phyloP scores from a whole-genome alignment of 1,140 invertebrate genomes.

The Macrotrachela quadricornifera region DNA sequence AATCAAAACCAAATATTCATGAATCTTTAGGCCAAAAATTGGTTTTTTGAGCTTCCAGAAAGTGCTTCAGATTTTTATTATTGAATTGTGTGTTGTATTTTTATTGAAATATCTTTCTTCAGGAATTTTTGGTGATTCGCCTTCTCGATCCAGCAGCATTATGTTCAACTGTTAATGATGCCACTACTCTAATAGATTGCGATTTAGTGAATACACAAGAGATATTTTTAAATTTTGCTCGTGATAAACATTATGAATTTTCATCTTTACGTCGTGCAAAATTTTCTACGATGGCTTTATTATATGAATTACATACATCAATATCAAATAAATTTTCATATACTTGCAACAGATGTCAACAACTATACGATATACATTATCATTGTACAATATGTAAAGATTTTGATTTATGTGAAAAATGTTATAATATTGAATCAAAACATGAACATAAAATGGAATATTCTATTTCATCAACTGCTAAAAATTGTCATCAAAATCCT shows the following conservation, averaged over 20 bases:
- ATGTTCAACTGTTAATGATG: conserved; percentile 49
- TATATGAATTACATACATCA: conserved; percentile 95
- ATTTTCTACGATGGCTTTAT: conserved; percentile 84
- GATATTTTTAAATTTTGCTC: conserved; percentile 88
- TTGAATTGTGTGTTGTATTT: too few relatives aligned
- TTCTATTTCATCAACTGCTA: too few relatives aligned
- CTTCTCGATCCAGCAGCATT: not conserved
- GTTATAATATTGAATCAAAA: not conserved
- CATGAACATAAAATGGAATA: conserved; percentile 9
- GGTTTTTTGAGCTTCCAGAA: too few relatives aligned
- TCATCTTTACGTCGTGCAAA: conserved; percentile 80
- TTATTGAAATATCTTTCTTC: too few relatives aligned
- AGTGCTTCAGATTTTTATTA: too few relatives aligned
- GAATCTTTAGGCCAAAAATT: too few relatives aligned
- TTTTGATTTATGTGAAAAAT: conserved; percentile 5
- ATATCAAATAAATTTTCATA: conserved; percentile 89
- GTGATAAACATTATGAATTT: conserved; percentile 97
- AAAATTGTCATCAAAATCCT: not conserved
- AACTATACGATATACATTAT: conserved; percentile 77
- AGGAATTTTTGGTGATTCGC: conserved; percentile 10
- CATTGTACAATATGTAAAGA: conserved; percentile 82
- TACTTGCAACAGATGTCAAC: conserved; percentile 91
- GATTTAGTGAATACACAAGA: conserved; percentile 99
- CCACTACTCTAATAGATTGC: conserved; percentile 73
- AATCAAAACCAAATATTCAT: too few relatives aligned